phyloP scores from a whole-genome alignment of 2,113 vertebrate genomes.

The Maccullochella peelii region DNA sequence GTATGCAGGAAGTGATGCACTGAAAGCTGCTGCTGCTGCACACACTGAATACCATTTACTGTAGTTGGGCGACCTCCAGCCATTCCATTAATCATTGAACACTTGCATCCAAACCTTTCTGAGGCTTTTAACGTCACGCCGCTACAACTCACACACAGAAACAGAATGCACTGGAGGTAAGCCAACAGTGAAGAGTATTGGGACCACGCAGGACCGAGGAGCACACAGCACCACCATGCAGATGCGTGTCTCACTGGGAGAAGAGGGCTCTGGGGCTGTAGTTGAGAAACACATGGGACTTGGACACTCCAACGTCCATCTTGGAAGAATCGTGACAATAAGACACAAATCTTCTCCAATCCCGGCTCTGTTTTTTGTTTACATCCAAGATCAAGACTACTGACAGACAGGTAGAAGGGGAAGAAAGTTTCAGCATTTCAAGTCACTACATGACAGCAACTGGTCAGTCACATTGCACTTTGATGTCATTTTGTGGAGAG shows the following conservation, averaged over 20 bases:
- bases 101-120: constrained; percentile 10
- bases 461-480: constrained; percentile 5
- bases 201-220: constrained; percentile 17
- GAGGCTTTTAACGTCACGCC: constrained; percentile 17
- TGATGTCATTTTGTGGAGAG: neutral
- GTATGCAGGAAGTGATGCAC: neutral
- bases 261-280: constrained; percentile 70
- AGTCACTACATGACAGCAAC: constrained; percentile 15
- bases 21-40: constrained; percentile 24
- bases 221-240: constrained; percentile 68
- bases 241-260: constrained; percentile 73
- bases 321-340: constrained; percentile 44
- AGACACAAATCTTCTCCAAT: constrained; percentile 52
- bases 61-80: constrained; percentile 51
- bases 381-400: constrained; percentile 53
- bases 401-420: constrained; percentile 50
- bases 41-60: constrained; percentile 29
- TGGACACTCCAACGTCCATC: constrained; percentile 76
- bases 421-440: constrained; percentile 40
- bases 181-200: constrained; percentile 16
- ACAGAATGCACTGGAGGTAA: constrained; percentile 47
- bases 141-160: neutral
- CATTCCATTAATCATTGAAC: constrained; percentile 16
- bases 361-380: constrained; percentile 15
- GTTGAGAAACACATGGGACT: constrained; percentile 72